Conservation (phyloP, 2,888 invertebrate genomes). For the Beris chalybata region DNA sequence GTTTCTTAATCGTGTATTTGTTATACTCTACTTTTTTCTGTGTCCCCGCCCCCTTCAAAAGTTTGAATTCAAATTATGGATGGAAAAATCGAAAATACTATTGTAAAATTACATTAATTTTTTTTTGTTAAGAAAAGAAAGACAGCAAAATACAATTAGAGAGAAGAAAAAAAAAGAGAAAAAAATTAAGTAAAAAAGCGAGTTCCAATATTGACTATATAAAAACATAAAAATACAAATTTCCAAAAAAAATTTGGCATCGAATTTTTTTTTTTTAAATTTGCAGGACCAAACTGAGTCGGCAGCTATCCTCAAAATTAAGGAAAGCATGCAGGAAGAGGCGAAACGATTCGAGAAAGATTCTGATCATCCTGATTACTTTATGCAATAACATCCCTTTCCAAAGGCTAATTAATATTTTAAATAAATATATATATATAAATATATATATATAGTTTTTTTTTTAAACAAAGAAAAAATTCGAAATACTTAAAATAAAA, state of each 20-base stretch:
- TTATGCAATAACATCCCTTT: conserved; percentile 77
- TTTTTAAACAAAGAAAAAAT: no score
- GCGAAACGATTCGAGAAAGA: conserved; percentile 99
- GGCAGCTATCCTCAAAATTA: conserved; percentile 99
- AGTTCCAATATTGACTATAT: conserved; percentile 5
- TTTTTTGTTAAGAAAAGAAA: no score
- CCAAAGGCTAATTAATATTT: conserved; percentile 37
- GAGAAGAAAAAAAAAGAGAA: no score
- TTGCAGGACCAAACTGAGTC: conserved; percentile 90
- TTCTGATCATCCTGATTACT: conserved; percentile 95
- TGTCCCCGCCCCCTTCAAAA: no score
- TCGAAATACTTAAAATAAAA: no score
- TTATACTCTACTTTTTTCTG: no score
- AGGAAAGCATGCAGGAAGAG: conserved; percentile 99
- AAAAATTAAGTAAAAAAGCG: conserved; percentile 14
- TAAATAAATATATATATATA: conserved; percentile 18
- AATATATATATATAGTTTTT: neutral
- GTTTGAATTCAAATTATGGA: no score
- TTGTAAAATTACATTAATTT: no score
- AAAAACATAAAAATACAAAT: conserved; percentile 33
- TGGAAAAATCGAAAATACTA: neutral
- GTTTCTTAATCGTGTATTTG: no score
- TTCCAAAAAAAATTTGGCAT: conserved; percentile 33
- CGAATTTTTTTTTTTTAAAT: conserved; percentile 49
- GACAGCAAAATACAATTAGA: neutral